Evolutionary conservation across 2,113 vertebrate genomes (phyloP).

Genomic region (Isichthys henryi): DNA sequence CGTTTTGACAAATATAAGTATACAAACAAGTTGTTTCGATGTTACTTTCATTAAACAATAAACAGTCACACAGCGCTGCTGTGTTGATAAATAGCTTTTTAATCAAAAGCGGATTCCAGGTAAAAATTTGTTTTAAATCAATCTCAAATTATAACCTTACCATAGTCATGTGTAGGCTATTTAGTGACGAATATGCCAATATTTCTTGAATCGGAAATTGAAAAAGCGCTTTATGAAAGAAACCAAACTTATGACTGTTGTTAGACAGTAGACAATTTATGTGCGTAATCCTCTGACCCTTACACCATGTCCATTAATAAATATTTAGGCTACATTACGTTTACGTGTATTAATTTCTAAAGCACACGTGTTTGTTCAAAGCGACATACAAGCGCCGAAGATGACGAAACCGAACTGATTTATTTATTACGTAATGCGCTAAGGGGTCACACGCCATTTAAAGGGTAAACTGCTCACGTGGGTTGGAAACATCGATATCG

Average conservation of each 20-base stretch:
- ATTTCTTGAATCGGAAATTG: not conserved
- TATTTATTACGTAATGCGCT: not conserved
- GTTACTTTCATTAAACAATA: not conserved
- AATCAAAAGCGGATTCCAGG: not conserved
- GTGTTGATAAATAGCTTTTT: not conserved
- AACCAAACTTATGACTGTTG: not conserved
- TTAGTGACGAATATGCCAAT: not conserved
- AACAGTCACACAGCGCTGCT: not conserved
- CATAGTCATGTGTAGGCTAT: not conserved
- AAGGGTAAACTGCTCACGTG: not conserved
- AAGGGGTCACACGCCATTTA: not conserved
- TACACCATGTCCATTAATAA: not conserved
- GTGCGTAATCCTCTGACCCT: not conserved
- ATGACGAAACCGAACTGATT: not conserved
- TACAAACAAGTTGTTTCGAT: not conserved
- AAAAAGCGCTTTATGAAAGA: not conserved
- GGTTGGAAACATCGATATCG: not conserved
- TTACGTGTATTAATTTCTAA: not conserved
- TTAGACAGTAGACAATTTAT: not conserved
- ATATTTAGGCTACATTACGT: not conserved
- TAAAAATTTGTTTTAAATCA: constrained; percentile 1
- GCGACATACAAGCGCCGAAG: not conserved
- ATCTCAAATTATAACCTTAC: not conserved
- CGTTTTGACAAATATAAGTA: not conserved
- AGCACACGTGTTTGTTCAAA: not conserved